phyloP scores from a whole-genome alignment of 2,113 vertebrate species.

The Sinocyclocheilus rhinocerous region DNA sequence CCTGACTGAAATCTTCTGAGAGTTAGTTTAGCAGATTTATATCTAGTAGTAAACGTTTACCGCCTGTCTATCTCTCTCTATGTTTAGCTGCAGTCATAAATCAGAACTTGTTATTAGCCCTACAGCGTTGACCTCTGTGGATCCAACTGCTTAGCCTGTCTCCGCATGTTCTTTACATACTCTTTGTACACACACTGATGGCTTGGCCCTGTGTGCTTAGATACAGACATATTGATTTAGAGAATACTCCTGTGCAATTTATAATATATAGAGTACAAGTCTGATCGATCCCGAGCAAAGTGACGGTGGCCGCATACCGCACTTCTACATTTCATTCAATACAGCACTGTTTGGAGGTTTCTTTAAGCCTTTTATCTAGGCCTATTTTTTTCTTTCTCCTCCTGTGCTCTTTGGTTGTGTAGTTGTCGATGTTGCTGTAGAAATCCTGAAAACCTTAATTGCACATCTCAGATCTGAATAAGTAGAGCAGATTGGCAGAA shows the following conservation, averaged over 20 bases:
- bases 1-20: slow-evolving; percentile 6
- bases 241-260: slow-evolving; percentile 9
- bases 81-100: slow-evolving; percentile 2
- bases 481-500: slow-evolving; percentile 15
- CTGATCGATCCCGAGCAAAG: not conserved
- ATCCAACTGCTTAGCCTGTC: not conserved
- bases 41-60: not conserved
- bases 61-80: not conserved
- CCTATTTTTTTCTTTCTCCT: not conserved
- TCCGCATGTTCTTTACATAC: not conserved
- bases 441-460: not conserved
- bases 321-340: not conserved
- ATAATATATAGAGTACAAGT: not conserved
- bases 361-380: not conserved
- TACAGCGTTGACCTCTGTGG: slow-evolving; percentile 28
- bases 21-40: not conserved
- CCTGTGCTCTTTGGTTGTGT: not conserved
- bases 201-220: not conserved
- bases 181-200: not conserved
- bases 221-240: slow-evolving; percentile 41
- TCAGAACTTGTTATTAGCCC: slow-evolving; percentile 9
- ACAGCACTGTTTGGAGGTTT: not conserved
- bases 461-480: slow-evolving; percentile 20
- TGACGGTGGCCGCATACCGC: not conserved
- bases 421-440: not conserved